phyloP scores from a whole-genome alignment of 1,140 invertebrate genomes.

The Eulimnadia texana region DNA sequence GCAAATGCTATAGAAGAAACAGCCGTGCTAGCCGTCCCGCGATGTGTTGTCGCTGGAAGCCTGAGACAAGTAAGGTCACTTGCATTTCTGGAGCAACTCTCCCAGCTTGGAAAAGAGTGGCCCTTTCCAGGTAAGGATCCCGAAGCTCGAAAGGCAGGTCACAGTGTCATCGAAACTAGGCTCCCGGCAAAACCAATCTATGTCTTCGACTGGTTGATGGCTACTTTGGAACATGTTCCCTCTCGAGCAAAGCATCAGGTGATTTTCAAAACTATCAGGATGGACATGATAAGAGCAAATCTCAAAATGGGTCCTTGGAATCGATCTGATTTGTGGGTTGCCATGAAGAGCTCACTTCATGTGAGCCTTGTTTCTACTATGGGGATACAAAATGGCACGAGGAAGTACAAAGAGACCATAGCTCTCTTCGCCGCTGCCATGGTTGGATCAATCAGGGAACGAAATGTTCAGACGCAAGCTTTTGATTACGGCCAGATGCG shows the following conservation, averaged over 20 bases:
- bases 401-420: background rate
- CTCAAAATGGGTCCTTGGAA: background rate
- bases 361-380: background rate
- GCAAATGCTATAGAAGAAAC: background rate
- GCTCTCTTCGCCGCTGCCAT: background rate
- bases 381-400: background rate
- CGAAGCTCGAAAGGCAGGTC: background rate
- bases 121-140: background rate
- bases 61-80: background rate
- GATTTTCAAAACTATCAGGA: background rate
- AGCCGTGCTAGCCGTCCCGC: background rate
- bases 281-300: background rate
- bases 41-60: background rate
- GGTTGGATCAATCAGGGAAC: too few relatives aligned
- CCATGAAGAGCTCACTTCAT: conserved; percentile 1
- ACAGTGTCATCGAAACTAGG: background rate
- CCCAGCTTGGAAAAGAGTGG: background rate
- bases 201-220: conserved; percentile 3
- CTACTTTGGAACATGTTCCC: background rate
- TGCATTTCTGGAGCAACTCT: background rate
- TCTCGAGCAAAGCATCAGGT: background rate
- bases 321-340: background rate
- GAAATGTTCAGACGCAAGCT: too few relatives aligned
- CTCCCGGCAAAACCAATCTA: background rate
- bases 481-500: background rate